Conservation (phyloP, 2,888 invertebrate genomes). For the Nezara viridula region DNA sequence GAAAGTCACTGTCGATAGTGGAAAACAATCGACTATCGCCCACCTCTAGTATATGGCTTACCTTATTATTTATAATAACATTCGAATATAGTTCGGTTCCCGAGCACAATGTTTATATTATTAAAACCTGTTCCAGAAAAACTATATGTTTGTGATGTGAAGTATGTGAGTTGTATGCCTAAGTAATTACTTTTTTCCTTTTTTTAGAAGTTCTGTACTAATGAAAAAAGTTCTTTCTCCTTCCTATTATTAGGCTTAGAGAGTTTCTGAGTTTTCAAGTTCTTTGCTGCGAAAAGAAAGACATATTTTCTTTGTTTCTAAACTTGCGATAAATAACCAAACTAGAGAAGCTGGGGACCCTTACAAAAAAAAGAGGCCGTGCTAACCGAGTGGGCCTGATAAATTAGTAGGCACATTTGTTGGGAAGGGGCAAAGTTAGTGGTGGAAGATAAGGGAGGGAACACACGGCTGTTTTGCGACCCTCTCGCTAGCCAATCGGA, state of each 20-base stretch:
- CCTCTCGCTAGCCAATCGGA: not conserved
- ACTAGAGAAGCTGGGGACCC: conserved; percentile 4
- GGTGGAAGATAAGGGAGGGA: conserved; percentile 15
- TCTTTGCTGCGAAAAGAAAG: not conserved
- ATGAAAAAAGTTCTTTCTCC: not conserved
- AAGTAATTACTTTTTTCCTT: not conserved
- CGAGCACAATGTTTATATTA: too few species aligned
- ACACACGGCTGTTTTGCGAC: conserved; percentile 18
- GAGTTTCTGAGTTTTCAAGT: not conserved
- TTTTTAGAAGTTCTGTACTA: not conserved
- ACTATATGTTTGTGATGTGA: too few species aligned
- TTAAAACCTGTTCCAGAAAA: too few species aligned
- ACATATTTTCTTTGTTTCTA: conserved; percentile 27
- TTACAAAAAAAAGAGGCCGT: not conserved
- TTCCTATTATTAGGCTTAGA: not conserved
- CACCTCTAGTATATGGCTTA: too few species aligned
- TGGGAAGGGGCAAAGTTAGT: conserved; percentile 11
- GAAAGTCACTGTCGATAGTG: too few species aligned
- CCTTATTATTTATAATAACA: too few species aligned
- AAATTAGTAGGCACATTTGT: conserved; percentile 44
- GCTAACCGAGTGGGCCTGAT: conserved; percentile 3
- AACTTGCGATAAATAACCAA: conserved; percentile 17
- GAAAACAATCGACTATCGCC: too few species aligned
- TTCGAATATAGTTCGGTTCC: too few species aligned
- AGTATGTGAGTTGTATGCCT: too few species aligned